phyloP scores from a whole-genome alignment of 2,113 vertebrate genomes.

The Phasianus colchicus region DNA sequence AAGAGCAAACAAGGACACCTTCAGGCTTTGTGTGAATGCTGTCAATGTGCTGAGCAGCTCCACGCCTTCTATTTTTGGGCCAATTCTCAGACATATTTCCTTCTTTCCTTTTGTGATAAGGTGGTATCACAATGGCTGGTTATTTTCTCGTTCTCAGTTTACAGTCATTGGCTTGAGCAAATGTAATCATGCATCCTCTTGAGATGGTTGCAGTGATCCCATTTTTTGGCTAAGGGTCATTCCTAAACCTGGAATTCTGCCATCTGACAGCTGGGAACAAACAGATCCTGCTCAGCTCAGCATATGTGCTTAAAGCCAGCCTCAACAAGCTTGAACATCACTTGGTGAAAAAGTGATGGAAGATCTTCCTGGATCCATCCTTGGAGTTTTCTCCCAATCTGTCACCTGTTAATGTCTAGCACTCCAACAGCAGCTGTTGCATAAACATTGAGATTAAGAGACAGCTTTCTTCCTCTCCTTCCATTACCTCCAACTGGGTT shows the following conservation, averaged over 20 bases:
- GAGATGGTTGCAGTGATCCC: accelerated
- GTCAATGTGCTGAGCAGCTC: not conserved
- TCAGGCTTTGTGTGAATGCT: accelerated
- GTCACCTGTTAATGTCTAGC: not conserved
- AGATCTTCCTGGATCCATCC: not conserved
- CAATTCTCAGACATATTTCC: not conserved
- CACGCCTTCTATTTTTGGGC: not conserved
- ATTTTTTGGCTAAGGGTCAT: not conserved
- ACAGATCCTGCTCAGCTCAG: not conserved
- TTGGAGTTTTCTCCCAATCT: not conserved
- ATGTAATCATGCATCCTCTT: accelerated
- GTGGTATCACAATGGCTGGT: not conserved
- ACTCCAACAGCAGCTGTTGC: not conserved
- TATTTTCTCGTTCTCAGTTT: not conserved
- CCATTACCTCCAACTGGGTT: not conserved
- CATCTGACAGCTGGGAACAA: accelerated
- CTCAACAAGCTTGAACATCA: not conserved
- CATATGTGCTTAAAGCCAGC: not conserved
- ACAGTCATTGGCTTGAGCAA: accelerated
- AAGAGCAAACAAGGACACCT: not conserved
- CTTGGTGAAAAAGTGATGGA: not conserved
- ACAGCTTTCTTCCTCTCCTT: not conserved
- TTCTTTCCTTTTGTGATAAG: not conserved
- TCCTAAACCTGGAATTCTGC: accelerated
- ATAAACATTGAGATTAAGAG: not conserved